These are phyloP conservation scores for Caenorhabditis sp. DNA, from an alignment of 2,888 invertebrate species.

Conservation along the genomic window DNA sequence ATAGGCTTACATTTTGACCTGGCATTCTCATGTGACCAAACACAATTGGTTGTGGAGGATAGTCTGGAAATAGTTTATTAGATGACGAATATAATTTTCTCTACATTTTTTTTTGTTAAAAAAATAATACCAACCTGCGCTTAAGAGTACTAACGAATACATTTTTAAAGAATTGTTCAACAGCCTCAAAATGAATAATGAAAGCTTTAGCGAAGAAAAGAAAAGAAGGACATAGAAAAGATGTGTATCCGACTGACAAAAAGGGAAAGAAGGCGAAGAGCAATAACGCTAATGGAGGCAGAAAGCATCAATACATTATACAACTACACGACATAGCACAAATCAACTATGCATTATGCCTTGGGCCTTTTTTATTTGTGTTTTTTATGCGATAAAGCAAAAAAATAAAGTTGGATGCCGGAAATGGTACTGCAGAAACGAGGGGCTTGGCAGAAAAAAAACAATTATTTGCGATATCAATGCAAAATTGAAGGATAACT, in stretches of 20 bases:
- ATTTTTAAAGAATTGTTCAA: background rate
- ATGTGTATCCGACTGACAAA: background rate
- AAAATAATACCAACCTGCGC: background rate
- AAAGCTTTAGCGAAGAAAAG: background rate
- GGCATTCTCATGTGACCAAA: conserved; percentile 42
- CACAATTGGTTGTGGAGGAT: conserved; percentile 29
- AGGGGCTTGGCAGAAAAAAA: too few species aligned
- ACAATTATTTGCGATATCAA: too few species aligned
- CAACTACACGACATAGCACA: conserved; percentile 4
- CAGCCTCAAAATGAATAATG: background rate
- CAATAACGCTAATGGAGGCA: conserved; percentile 1
- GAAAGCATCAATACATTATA: conserved; percentile 2
- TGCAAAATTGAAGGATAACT: too few species aligned
- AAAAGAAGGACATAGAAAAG: background rate
- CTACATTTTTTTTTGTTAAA: background rate
- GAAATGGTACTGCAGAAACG: background rate
- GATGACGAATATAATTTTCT: background rate
- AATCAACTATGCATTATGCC: conserved; percentile 9
- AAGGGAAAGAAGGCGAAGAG: background rate
- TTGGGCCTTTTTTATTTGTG: conserved; percentile 2
- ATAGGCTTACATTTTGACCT: conserved; percentile 17
- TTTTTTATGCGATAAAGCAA: background rate
- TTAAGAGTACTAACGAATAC: background rate
- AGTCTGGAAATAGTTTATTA: conserved; percentile 18
- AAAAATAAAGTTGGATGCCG: conserved; percentile 9